Evolutionary conservation across 1,140 invertebrate species (phyloP), one percentile per base, ranked within the genome.

Genomic region (Heliconius hewitsoni): DNA sequence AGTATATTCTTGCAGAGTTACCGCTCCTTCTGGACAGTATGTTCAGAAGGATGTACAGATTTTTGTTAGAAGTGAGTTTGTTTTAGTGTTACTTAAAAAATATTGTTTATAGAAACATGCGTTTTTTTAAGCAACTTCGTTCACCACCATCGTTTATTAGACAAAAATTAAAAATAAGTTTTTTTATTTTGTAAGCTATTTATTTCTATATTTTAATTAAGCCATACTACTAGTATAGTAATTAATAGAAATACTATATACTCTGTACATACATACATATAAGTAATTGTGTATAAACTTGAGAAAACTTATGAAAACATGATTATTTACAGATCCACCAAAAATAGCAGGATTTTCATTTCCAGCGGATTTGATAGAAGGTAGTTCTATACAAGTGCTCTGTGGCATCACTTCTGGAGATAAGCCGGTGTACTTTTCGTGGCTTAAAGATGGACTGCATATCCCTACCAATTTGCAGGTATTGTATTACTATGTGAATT

Each of bases 391-490:
- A 13, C 97, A 98, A 91, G 96, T 98, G n/a, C 96, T 98, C 9
- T 99, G 98, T 93, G 97, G 97, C 60, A 97, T 98, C 71, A 98
- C 97, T 74, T 98, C 97, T 72, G 98, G 98, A n/a, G 98, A 98
- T 95, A 96, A 98, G 82, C 98, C 98, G 19, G 97, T 98, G 60
- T 96, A 97, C 87, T 98, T 98, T 84, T 96, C 96, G 2, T 99
- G 98, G 98, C 95, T 97, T 34, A 98, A 98, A 89, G 97, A 98
- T 89, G 97, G 97, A 4, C 95, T 96, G 76, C 96, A 96, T 19
- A 95, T 98, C 72, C 95, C 96, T 3, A 95, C 96, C 34, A 96
- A 95, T 73, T 93, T 97, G 80, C 96, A 96, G 91, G 96, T 97
- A n/a, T 3, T 39, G 2, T 37, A 2, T 57, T 9, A 11, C 3